These are phyloP conservation scores for Spilogale gracilis DNA, from an alignment of 2,113 vertebrate genomes.

Conservation along the genomic window DNA sequence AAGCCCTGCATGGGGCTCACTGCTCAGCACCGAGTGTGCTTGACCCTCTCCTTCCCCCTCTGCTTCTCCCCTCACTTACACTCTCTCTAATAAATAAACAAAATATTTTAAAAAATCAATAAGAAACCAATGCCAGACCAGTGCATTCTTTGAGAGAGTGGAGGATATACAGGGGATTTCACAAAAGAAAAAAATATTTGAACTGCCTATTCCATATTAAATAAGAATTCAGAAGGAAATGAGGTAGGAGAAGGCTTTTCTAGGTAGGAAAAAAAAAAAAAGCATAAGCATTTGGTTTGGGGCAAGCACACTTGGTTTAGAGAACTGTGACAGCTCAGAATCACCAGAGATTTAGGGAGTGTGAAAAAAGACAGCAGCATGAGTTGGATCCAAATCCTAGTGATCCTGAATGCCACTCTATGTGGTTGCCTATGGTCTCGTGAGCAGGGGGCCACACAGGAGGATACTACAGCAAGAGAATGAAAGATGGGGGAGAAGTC, in stretches of 20 bases:
- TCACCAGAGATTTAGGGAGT: background rate
- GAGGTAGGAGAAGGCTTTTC: background rate
- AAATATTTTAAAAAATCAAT: background rate
- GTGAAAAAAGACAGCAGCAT: background rate
- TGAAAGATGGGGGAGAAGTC: background rate
- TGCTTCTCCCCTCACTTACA: background rate
- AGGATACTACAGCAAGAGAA: background rate
- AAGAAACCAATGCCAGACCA: background rate
- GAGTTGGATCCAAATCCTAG: accelerated
- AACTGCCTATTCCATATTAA: background rate
- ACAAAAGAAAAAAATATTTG: background rate
- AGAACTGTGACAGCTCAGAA: background rate
- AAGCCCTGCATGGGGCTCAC: background rate
- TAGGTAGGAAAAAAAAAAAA: background rate
- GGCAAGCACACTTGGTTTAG: background rate
- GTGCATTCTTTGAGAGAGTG: background rate
- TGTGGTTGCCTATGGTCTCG: no score
- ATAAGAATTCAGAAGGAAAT: background rate
- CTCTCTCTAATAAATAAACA: background rate
- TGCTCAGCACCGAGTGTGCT: background rate
- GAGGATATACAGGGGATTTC: background rate
- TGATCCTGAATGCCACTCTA: accelerated
- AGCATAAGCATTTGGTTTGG: background rate
- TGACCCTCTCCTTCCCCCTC: background rate
- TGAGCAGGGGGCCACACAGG: background rate